Evolutionary conservation across 2,888 invertebrate species (phyloP).

Genomic region (Clistopyga incitator): DNA sequence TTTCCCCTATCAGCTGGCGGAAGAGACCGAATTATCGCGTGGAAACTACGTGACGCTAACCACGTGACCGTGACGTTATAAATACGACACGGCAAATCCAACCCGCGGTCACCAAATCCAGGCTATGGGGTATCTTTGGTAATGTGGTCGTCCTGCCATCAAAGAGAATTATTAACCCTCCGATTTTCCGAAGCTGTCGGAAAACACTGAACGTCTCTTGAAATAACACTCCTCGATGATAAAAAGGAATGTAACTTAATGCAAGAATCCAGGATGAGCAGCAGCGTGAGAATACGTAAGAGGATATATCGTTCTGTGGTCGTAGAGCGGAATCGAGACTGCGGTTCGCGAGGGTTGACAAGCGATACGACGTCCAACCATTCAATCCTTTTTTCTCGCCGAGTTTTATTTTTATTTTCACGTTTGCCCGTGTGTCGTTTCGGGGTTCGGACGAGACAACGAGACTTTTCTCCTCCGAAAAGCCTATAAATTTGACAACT

Average conservation of each 20-base stretch:
- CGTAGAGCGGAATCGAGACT: slow-evolving; percentile 31
- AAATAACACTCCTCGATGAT: background rate
- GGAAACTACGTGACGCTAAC: slow-evolving; percentile 50
- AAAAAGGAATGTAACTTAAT: slow-evolving; percentile 27
- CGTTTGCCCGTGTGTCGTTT: background rate
- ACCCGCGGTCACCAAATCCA: background rate
- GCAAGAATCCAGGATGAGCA: slow-evolving; percentile 25
- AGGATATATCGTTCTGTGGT: slow-evolving; percentile 41
- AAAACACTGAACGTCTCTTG: too few relatives aligned
- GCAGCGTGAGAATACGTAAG: slow-evolving; percentile 38
- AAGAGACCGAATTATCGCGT: slow-evolving; percentile 53
- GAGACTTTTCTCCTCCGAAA: background rate
- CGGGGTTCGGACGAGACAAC: background rate
- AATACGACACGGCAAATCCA: background rate
- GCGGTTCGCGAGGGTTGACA: slow-evolving; percentile 30
- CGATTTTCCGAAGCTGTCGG: background rate
- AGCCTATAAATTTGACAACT: background rate
- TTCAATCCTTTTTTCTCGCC: slow-evolving; percentile 25
- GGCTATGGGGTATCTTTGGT: slow-evolving; percentile 2
- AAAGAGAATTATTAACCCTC: background rate
- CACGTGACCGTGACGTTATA: slow-evolving; percentile 62
- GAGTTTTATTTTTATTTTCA: slow-evolving; percentile 11
- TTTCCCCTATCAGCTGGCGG: slow-evolving; percentile 73
- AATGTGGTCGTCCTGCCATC: background rate
- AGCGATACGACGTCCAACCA: slow-evolving; percentile 21